Conservation (phyloP, 2,113 vertebrate species). For the Phrynocephalus versicolor region DNA sequence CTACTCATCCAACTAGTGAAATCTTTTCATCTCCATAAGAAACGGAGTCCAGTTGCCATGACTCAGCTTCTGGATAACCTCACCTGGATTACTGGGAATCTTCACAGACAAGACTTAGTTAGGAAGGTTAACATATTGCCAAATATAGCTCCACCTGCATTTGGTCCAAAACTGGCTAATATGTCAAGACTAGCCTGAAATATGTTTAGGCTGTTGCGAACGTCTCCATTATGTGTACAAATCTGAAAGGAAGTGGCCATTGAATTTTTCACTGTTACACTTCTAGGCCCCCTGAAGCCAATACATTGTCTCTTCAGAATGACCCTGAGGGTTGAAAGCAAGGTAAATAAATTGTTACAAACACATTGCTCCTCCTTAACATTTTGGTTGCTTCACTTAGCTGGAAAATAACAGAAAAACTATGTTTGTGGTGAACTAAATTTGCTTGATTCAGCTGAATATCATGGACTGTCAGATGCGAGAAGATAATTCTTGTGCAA, state of each 20-base stretch:
- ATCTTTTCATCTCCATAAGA: no score
- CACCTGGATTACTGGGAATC: no score
- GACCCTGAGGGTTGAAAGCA: no score
- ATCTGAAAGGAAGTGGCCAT: no score
- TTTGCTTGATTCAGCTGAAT: background rate
- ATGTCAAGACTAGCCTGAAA: background rate
- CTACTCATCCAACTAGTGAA: no score
- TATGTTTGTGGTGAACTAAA: background rate
- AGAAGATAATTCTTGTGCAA: background rate
- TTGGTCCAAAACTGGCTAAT: background rate
- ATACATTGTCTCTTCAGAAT: background rate
- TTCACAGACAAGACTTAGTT: no score
- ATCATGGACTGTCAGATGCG: background rate
- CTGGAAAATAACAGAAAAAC: background rate
- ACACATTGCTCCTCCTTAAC: background rate
- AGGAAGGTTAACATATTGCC: background rate
- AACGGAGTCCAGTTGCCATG: no score
- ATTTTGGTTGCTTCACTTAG: background rate
- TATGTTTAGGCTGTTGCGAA: no score
- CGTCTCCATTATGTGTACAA: no score
- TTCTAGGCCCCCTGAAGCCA: background rate
- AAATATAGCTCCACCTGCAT: background rate
- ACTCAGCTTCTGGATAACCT: no score
- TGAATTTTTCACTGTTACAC: no score
- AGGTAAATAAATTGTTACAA: background rate